Evolutionary conservation across 2,888 invertebrate genomes (phyloP), one percentile per base, ranked within the genome.

Genomic region (Trachelus stipa): DNA sequence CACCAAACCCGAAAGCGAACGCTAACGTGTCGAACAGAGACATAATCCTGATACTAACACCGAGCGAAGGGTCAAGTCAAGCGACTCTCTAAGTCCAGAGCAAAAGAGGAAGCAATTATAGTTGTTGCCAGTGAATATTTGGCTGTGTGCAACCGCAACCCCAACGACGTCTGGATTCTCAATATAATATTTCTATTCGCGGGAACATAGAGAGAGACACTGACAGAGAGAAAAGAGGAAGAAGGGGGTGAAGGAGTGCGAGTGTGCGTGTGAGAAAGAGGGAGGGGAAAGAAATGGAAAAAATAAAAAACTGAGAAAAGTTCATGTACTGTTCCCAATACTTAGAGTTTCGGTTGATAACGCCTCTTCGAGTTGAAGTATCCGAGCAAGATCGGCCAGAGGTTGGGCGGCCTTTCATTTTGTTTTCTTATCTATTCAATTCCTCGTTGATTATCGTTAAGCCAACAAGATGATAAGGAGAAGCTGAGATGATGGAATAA

Each of bases 1-100:
- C 89, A 88, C 85, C 86, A 88, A 87, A 88, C 87, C 84, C 85
- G 87, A 87, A 87, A 82, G 85, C 87, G 85, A 87, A 86, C 85
- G 85, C 83, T 83, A 82, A 76, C 74, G 75, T 77, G 81, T 82
- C 85, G 86, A 86, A 84, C 76, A 69, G 76, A 79, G 76, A 79
- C 76, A 73, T 76, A 34, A 73, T 73, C 74, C 76, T 68, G 73
- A 35, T 76, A 79, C 74, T 73, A 75, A 79, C 79, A 76, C 73
- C 75, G 73, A 73, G 30, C 83, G 84, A 87, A 84, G 83, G 85
- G 85, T 85, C 82, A 82, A 84, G 85, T 85, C 86, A 84, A 87
- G 85, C 86, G 84, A 87, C 83, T 83, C 82, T 86, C 84, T 86
- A 87, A 83, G 86, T 85, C 86, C 85, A 78, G 78, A 83, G 83